Conservation (phyloP, 2,113 vertebrate genomes). For the Hippopotamus amphibius region DNA sequence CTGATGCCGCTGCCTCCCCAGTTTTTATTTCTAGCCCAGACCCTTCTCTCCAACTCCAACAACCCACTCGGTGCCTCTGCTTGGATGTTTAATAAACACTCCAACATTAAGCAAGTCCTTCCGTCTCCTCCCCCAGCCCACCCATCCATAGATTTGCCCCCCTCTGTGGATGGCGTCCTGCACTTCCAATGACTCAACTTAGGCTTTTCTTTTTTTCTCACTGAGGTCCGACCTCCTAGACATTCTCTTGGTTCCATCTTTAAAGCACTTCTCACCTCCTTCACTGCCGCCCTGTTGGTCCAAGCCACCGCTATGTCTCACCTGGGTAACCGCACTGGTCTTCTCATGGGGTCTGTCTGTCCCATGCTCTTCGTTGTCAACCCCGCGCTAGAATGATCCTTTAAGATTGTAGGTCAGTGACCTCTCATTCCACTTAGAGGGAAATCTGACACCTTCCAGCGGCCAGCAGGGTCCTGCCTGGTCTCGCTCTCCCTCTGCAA, state of each 20-base stretch:
- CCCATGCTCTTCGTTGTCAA: not conserved
- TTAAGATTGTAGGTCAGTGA: not conserved
- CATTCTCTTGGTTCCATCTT: not conserved
- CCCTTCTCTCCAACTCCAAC: not conserved
- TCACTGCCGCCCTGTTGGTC: not conserved
- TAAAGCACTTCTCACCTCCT: not conserved
- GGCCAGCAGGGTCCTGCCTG: rapidly evolving
- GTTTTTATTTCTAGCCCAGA: not conserved
- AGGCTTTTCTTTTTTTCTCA: not conserved
- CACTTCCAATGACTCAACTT: not conserved
- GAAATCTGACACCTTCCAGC: not conserved
- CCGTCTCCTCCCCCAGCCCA: not conserved
- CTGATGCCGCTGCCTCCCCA: not conserved
- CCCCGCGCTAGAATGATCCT: not conserved
- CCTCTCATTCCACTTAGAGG: not conserved
- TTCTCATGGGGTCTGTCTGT: not conserved
- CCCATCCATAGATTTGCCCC: not conserved
- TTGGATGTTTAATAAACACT: not conserved
- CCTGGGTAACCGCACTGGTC: not conserved
- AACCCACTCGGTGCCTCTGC: not conserved
- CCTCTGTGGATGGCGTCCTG: not conserved
- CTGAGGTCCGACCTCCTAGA: not conserved
- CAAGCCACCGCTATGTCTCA: not conserved
- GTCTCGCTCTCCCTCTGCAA: not conserved
- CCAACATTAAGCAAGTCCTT: not conserved